Base-by-base conservation (phyloP, 2,888 invertebrate genomes). In the Pristionchus entomophagus region DNA sequence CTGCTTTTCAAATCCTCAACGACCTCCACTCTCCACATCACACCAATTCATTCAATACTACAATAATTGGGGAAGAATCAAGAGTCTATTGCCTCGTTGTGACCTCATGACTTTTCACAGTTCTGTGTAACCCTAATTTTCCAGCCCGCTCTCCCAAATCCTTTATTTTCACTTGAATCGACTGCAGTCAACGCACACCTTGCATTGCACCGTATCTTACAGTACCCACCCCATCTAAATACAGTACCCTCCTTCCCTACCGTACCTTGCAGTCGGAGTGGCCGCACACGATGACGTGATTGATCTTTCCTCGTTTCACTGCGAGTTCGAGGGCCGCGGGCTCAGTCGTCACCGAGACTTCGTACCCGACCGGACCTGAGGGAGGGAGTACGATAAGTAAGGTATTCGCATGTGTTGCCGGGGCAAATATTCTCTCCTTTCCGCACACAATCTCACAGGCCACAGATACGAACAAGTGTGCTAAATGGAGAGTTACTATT, bases 321-420 rank as follows among this genome's bases (percentile, higher is more conserved):
- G 97, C 97, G 85, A 99, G 95, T 94, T 99, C 98, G 90, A 99
- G 94, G 6, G 97, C 98, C 10, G 97, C 98, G 14, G 98, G 97
- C 94, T 99, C 98, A 91, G 97, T 97, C 91, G 97, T 97, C 8
- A 96, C 96, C 93, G 96, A 95, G 94, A 93, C 92, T 88, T 93
- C 93, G 77, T 90, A 91, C 14, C 92, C 92, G 6, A 92, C 91
- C 32, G 89, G 88, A 10, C 93, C 92, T 92, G 69, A 32, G 65
- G 65, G 29, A 65, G 59, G 56, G 29, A 62, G 29, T 62, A 32
- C n/a, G 56, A 14, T 73, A 90, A 59, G 41, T 41, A 22, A 56
- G 69, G 26, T 14, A 26, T n/a, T 26, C 56, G 80, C 87, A 26
- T 86, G 41, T 14, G 19, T 65, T 26, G 12, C 12, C 19, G n/a